Evolutionary conservation across 2,797 vertebrate genomes (phyloP), one percentile per base, ranked within the genome.

Genomic region (Gadopsis bispinosus): DNA sequence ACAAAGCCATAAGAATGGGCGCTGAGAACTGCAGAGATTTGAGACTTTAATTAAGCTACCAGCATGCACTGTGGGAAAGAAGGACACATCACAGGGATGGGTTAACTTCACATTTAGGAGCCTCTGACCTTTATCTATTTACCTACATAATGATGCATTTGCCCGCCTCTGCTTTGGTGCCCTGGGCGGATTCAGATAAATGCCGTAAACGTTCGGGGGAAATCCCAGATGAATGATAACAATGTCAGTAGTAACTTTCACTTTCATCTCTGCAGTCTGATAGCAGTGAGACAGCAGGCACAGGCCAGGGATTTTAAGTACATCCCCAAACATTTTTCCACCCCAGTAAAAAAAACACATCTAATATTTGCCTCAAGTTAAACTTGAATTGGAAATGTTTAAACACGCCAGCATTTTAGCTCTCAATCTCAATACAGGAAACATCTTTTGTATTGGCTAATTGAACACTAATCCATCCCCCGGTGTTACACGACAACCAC

Each of bases 41-140:
- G 29, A 64, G 74, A 58, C 75, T 90, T 90, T 90, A 87, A 91
- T 91, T 58, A 92, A 77, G 43, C 65, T 48, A 85, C 79, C 88
- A 89, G 85, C 87, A 66, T 70, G 78, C 47, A 67, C 17, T 64
- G 73, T 87, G 86, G 74, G 89, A 89, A 87, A 74, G 19, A 59
- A 54, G 77, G 72, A 26, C 14, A 71, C 67, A 73, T 77, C 73
- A 65, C 45, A 68, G 13, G 20, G 60, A 79, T 58, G 70, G 51
- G 41, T 35, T 55, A 50, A 65, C 31, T 39, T 75, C 74, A 48
- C 51, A 37, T 29, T 33, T 12, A 77, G 64, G 19, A 54, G 31
- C 45, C 20, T 50, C 54, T 67, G 16, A 81, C 43, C 54, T 80
- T 69, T n/a, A 71, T 75, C 58, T 48, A 33, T 77, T 81, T 77